Conservation (phyloP, 2,797 vertebrate genomes). For the Craterocephalus amniculus region DNA sequence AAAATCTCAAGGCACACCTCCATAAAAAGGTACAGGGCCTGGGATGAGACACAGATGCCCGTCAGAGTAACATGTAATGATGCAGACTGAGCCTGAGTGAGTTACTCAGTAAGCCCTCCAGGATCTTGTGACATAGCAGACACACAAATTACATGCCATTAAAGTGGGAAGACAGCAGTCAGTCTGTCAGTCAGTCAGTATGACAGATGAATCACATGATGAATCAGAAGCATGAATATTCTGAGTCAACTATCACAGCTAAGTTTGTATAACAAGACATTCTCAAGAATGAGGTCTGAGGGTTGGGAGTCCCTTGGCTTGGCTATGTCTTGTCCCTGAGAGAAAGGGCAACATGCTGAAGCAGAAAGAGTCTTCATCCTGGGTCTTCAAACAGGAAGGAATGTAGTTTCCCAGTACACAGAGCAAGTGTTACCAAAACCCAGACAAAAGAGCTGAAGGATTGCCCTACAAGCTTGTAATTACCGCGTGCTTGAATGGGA, state of each 20-base stretch:
- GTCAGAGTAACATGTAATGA: slow-evolving; percentile 8
- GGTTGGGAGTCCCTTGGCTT: slow-evolving; percentile 23
- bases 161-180: slow-evolving; percentile 28
- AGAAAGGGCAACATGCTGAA: slow-evolving; percentile 54
- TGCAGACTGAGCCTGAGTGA: slow-evolving; percentile 22
- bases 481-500: slow-evolving; percentile 72
- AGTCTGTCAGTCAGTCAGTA: slow-evolving; percentile 47
- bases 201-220: slow-evolving; percentile 32
- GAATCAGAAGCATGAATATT: slow-evolving; percentile 45
- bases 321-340: slow-evolving; percentile 29
- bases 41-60: slow-evolving; percentile 32
- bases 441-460: slow-evolving; percentile 70
- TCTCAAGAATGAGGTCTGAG: slow-evolving; percentile 16
- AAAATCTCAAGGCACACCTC: slow-evolving; percentile 25
- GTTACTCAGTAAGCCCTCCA: slow-evolving; percentile 7
- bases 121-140: slow-evolving; percentile 26
- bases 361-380: slow-evolving; percentile 49
- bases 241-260: slow-evolving; percentile 45
- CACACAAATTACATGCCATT: slow-evolving; percentile 26
- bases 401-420: slow-evolving; percentile 66
- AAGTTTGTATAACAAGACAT: slow-evolving; percentile 3
- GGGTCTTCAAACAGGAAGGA: slow-evolving; percentile 57
- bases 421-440: slow-evolving; percentile 72
- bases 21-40: slow-evolving; percentile 10
- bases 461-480: slow-evolving; percentile 81